Evolutionary conservation across 2,888 invertebrate species (phyloP), one percentile per base, ranked within the genome.

Genomic region (Erannis defoliaria): DNA sequence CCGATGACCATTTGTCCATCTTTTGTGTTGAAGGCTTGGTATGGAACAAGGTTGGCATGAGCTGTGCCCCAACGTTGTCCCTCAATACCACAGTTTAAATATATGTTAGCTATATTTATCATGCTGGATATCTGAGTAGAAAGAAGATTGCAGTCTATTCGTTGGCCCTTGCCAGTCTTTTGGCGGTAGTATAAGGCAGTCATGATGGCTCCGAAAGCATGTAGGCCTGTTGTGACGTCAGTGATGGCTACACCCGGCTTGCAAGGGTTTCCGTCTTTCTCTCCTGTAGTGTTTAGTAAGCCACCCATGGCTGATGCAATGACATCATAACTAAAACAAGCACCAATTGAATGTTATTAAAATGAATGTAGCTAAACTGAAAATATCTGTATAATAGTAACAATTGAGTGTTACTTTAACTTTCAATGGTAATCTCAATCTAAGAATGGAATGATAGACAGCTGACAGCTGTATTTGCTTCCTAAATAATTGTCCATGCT

Each of bases 301-400:
- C 99, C 99, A 3, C 98, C 99, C 74, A 98, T 94, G 0, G 98
- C 99, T 12, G 98, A 96, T 0, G 98, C 98, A 71, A 99, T 97
- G 0, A 98, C 98, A 90, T 99, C 99, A 86, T 98, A 99, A 1
- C 93, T 93, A 76, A 42, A 45, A 45, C 26, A 26, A 45, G 26
- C 23, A 26, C 1, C n/a, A 42, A 38, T 4, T n/a, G 12, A 33
- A 2, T 10, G 9, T n/a, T 5, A 35, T 16, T 14, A 6, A 6
- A 16, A 8, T 8, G 4, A 37, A 14, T 37, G 31, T 10, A 2
- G 9, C 31, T 10, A 31, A 10, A 10, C 10, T 2, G 3, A 31
- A 31, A n/a, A n/a, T n/a, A n/a, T n/a, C n/a, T n/a, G n/a, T n/a
- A n/a, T n/a, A n/a, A n/a, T n/a, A n/a, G n/a, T n/a, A n/a, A n/a